Evolutionary conservation across 2,888 invertebrate genomes (phyloP).

Genomic region (Aplocera efformata): DNA sequence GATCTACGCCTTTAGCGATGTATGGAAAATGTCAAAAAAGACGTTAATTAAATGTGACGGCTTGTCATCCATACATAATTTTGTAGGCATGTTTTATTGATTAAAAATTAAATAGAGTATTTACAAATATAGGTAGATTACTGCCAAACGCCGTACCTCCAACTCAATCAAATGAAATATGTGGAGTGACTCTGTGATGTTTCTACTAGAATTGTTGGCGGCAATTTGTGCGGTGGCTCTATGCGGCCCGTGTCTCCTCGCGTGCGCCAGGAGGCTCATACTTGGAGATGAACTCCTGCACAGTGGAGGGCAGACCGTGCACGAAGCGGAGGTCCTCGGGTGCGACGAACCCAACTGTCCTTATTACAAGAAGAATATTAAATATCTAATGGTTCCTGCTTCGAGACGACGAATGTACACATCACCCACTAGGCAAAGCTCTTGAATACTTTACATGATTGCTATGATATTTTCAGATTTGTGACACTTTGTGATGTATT

Average conservation of each 20-base stretch:
- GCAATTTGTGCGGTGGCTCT: slow-evolving; percentile 68
- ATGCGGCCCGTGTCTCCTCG: slow-evolving; percentile 65
- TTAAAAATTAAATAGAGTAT: too few species aligned
- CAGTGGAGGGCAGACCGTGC: slow-evolving; percentile 39
- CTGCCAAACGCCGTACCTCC: too few species aligned
- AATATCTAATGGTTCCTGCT: slow-evolving; percentile 64
- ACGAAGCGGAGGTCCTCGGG: slow-evolving; percentile 60
- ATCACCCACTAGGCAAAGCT: slow-evolving; percentile 45
- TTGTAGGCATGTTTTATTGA: too few species aligned
- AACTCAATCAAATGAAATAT: slow-evolving; percentile 22
- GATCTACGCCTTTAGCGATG: too few species aligned
- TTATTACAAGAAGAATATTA: slow-evolving; percentile 67
- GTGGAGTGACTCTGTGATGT: slow-evolving; percentile 63
- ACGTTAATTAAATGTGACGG: too few species aligned
- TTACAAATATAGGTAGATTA: too few species aligned
- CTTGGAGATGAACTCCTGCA: slow-evolving; percentile 60
- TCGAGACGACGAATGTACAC: slow-evolving; percentile 46
- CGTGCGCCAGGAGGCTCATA: slow-evolving; percentile 57
- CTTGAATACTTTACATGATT: not conserved
- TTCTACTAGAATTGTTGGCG: slow-evolving; percentile 60
- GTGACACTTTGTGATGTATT: too few species aligned
- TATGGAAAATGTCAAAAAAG: too few species aligned
- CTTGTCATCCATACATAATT: too few species aligned
- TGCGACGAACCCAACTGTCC: slow-evolving; percentile 72
- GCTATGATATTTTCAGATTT: not conserved